These are phyloP conservation scores for Epinephelus lanceolatus DNA, from an alignment of 2,113 vertebrate species.

Conservation along the genomic window DNA sequence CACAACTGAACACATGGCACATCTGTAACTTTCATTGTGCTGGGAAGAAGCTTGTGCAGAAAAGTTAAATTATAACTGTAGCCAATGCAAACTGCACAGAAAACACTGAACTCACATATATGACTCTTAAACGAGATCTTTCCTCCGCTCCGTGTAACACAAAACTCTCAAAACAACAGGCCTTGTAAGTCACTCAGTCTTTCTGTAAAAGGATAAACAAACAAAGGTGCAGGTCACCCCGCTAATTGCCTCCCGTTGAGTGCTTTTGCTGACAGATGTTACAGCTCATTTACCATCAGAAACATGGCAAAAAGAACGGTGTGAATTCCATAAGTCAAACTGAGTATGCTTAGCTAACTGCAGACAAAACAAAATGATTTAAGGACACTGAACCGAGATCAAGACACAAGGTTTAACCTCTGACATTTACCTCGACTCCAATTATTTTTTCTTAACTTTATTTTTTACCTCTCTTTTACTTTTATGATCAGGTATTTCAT, in stretches of 20 bases:
- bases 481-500: neutral
- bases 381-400: neutral
- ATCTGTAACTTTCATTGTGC: neutral
- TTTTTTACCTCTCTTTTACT: neutral
- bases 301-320: constrained; percentile 12
- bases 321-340: constrained; percentile 34
- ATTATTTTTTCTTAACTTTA: neutral
- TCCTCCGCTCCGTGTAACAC: constrained; percentile 58
- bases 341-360: neutral
- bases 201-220: constrained; percentile 68
- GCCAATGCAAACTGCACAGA: constrained; percentile 17
- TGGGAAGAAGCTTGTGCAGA: neutral
- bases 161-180: constrained; percentile 59
- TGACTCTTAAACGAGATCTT: constrained; percentile 31
- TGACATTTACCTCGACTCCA: neutral
- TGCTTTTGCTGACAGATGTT: constrained; percentile 70
- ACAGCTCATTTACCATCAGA: constrained; percentile 64
- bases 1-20: neutral
- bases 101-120: constrained; percentile 34
- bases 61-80: constrained; percentile 19
- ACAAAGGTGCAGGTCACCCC: constrained; percentile 57
- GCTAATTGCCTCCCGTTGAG: constrained; percentile 62
- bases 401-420: neutral
- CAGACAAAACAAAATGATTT: constrained; percentile 4
- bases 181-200: constrained; percentile 61